Percentiles rank a stretch among this genome's conserved stretches.
phyloP scores from a whole-genome alignment of 2,113 vertebrate genomes.

The Odocoileus virginianus region DNA sequence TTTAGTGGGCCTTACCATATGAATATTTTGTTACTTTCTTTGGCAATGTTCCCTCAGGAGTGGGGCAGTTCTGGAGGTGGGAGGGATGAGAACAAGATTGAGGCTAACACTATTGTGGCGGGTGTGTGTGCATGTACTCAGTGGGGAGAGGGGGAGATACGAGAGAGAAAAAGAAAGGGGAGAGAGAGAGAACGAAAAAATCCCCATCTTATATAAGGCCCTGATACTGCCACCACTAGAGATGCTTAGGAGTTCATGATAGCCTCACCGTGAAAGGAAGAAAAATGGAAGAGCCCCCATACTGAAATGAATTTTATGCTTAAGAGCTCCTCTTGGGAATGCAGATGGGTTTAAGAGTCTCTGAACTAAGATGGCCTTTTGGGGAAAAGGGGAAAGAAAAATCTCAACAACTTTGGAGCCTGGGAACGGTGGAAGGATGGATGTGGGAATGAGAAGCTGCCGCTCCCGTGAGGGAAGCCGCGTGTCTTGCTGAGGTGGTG shows the following conservation, averaged over 20 bases:
- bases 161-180: neutral
- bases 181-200: constrained; percentile 14
- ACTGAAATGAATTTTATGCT: constrained; percentile 74
- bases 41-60: neutral
- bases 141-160: constrained; percentile 39
- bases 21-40: constrained; percentile 54
- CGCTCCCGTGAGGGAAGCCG: neutral
- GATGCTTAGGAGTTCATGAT: constrained; percentile 65
- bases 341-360: constrained; percentile 74
- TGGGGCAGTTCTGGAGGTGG: neutral
- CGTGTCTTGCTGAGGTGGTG: neutral
- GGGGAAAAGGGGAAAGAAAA: constrained; percentile 11
- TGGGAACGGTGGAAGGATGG: constrained; percentile 63
- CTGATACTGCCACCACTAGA: neutral
- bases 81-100: neutral
- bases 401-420: constrained; percentile 8
- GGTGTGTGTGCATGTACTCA: neutral
- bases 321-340: constrained; percentile 75
- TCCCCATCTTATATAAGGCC: neutral
- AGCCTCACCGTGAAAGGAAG: constrained; percentile 49
- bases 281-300: constrained; percentile 12
- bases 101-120: neutral
- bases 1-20: constrained; percentile 61
- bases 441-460: constrained; percentile 56
- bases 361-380: constrained; percentile 67